A percentile compares a stretch with the other conserved stretches of the same genome.
Conservation (phyloP, 2,888 invertebrate genomes). For the Sarcophaga subvicina region DNA sequence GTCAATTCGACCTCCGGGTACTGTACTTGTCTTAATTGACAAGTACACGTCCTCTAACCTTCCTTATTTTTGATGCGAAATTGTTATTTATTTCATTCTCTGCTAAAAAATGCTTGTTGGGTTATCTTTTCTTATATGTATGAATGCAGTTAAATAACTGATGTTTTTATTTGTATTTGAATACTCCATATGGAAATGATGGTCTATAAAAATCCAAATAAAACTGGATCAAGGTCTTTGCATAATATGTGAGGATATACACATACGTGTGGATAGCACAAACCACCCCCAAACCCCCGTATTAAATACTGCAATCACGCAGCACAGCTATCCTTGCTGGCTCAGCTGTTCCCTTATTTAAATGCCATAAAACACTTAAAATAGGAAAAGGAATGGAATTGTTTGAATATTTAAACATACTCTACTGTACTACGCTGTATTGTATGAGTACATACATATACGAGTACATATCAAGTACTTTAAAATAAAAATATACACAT, state of each 20-base stretch:
- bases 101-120: constrained; percentile 23
- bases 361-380: constrained; percentile 58
- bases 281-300: neutral
- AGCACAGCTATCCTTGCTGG: constrained; percentile 24
- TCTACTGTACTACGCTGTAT: neutral
- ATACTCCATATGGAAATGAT: constrained; percentile 43
- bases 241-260: neutral
- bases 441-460: constrained; percentile 14
- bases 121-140: constrained; percentile 8
- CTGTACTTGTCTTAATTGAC: too few species aligned
- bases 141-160: constrained; percentile 32
- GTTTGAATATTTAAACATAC: neutral
- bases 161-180: constrained; percentile 29
- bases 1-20: too few species aligned
- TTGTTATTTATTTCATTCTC: too few species aligned
- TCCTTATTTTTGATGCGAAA: too few species aligned
- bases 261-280: neutral
- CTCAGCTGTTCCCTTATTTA: constrained; percentile 51
- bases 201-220: constrained; percentile 35
- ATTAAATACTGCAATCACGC: neutral
- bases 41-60: too few species aligned
- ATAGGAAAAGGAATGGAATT: neutral
- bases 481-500: constrained; percentile 11
- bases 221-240: constrained; percentile 68
- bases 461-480: constrained; percentile 12